Percentiles rank a stretch among this genome's conserved stretches.
Evolutionary conservation across 2,113 vertebrate genomes (phyloP).

Genomic region (Callospermophilus lateralis): DNA sequence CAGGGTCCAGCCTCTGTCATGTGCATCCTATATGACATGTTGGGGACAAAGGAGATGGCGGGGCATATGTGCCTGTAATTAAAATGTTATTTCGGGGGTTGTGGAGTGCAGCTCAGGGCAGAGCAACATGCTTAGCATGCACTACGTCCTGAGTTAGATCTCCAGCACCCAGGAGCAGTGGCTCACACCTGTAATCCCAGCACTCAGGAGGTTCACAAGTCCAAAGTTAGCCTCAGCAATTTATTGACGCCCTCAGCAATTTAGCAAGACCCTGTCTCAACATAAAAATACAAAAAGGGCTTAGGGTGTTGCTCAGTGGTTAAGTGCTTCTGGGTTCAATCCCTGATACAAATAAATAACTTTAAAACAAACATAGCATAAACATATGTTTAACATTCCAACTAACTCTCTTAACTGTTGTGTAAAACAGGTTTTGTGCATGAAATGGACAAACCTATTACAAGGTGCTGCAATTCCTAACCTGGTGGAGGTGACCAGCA

Average conservation of each 20-base stretch:
- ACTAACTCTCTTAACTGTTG: background rate
- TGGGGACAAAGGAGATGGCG: background rate
- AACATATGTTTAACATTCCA: background rate
- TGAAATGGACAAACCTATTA: background rate
- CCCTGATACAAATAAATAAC: background rate
- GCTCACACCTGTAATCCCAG: too few relatives aligned
- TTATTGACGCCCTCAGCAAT: too few relatives aligned
- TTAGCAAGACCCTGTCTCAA: too few relatives aligned
- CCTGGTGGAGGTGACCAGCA: background rate
- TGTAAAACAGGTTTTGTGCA: background rate
- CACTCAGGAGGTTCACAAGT: too few relatives aligned
- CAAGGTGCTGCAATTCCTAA: background rate
- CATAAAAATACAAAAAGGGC: too few relatives aligned
- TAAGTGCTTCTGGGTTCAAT: too few relatives aligned
- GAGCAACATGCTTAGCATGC: background rate
- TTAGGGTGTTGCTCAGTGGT: too few relatives aligned
- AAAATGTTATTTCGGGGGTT: background rate
- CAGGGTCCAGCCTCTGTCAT: background rate
- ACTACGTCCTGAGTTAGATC: background rate
- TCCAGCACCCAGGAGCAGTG: too few relatives aligned
- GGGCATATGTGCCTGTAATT: background rate
- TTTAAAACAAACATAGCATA: background rate
- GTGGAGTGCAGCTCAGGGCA: background rate
- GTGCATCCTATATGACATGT: rapidly evolving
- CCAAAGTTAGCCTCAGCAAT: too few relatives aligned